Evolutionary conservation across 2,113 vertebrate species (phyloP).

Genomic region (Psilopogon haemacephalus): DNA sequence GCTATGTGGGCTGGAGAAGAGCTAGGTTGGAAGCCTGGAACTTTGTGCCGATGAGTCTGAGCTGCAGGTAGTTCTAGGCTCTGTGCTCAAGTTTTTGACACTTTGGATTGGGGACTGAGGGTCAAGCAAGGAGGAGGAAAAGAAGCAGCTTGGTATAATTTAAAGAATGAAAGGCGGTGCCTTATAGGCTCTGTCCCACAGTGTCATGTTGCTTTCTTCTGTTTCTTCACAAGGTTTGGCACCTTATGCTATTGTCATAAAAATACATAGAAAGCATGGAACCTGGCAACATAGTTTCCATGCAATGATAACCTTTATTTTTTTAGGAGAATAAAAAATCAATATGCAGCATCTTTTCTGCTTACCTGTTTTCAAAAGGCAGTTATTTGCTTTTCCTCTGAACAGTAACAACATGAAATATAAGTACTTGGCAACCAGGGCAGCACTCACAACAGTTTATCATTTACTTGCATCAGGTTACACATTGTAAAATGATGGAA

Average conservation of each 20-base stretch:
- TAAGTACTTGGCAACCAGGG: not conserved
- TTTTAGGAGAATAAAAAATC: not conserved
- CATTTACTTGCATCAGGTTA: constrained; percentile 19
- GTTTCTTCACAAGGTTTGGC: not conserved
- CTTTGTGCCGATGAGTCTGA: accelerated
- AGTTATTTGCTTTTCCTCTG: not conserved
- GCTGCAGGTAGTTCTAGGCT: not conserved
- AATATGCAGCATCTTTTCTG: not conserved
- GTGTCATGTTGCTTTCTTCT: not conserved
- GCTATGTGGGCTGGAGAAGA: not conserved
- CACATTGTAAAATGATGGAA: constrained; percentile 27
- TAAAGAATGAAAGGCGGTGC: not conserved
- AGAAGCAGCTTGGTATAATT: not conserved
- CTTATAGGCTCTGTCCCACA: not conserved
- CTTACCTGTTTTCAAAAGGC: not conserved
- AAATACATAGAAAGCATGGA: not conserved
- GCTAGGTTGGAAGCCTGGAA: not conserved
- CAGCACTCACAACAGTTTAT: constrained; percentile 23
- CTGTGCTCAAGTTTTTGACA: not conserved
- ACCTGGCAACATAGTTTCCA: not conserved
- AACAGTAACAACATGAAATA: not conserved
- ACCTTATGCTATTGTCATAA: not conserved
- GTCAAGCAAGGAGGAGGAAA: not conserved
- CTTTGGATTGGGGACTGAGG: not conserved
- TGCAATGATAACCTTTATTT: not conserved